Evolutionary conservation across 2,113 vertebrate genomes (phyloP).

Genomic region (Vulpes vulpes): DNA sequence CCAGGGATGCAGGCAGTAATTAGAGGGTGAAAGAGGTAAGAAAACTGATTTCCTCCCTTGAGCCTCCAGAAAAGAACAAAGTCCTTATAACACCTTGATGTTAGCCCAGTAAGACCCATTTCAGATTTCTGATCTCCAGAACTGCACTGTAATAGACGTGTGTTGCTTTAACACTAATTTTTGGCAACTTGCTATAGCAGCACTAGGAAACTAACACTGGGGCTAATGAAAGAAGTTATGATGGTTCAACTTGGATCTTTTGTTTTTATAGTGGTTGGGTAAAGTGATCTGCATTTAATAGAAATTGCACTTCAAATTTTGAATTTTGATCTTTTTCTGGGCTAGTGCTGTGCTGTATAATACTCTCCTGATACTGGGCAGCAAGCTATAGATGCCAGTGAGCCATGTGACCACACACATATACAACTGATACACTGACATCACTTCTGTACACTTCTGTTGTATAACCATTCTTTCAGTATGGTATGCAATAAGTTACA

Average conservation of each 20-base stretch:
- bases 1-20: not conserved
- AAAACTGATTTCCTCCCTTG: not conserved
- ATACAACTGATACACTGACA: not conserved
- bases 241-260: not conserved
- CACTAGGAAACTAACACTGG: not conserved
- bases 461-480: not conserved
- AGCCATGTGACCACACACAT: not conserved
- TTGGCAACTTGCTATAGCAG: not conserved
- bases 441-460: not conserved
- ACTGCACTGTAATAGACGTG: not conserved
- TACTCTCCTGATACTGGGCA: not conserved
- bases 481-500: not conserved
- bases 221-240: not conserved
- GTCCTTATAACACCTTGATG: not conserved
- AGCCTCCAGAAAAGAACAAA: not conserved
- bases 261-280: not conserved
- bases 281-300: not conserved
- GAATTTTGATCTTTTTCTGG: not conserved
- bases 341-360: not conserved
- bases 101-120: not conserved
- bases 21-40: not conserved
- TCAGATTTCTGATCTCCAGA: not conserved
- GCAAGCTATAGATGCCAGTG: not conserved
- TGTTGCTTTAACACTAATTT: not conserved
- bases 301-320: not conserved